These are phyloP conservation scores for Rhizoglyphus robini DNA, from an alignment of 1,140 invertebrate species.

Conservation along the genomic window DNA sequence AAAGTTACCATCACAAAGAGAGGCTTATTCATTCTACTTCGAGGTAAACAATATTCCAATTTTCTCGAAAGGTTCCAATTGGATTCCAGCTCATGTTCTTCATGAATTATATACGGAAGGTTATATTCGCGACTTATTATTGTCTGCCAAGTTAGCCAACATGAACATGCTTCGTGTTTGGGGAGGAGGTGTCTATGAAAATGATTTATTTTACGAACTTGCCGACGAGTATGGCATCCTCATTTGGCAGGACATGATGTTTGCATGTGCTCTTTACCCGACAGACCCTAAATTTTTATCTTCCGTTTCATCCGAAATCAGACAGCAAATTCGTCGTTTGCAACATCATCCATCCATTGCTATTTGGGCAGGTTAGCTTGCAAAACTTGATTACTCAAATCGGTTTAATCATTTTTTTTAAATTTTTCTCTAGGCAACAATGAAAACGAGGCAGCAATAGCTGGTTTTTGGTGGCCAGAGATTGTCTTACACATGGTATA, in stretches of 20 bases:
- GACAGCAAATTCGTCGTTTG: conserved; percentile 64
- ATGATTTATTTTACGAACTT: conserved; percentile 76
- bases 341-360: conserved; percentile 77
- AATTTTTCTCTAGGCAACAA: too few species aligned
- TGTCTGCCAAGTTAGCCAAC: conserved; percentile 56
- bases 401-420: too few species aligned
- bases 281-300: conserved; percentile 51
- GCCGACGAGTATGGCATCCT: conserved; percentile 35
- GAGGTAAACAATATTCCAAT: conserved; percentile 69
- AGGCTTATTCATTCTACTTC: conserved; percentile 74
- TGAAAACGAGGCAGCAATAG: conserved; percentile 85
- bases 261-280: conserved; percentile 92
- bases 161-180: conserved; percentile 93
- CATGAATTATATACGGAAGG: conserved; percentile 52
- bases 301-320: conserved; percentile 59
- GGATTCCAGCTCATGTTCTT: conserved; percentile 77
- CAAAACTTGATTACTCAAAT: conserved; percentile 35
- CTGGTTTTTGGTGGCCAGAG: conserved; percentile 54
- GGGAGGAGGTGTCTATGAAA: conserved; percentile 91
- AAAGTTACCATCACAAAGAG: neutral
- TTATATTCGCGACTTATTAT: conserved; percentile 44
- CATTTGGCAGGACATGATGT: conserved; percentile 69
- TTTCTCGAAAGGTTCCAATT: conserved; percentile 94
- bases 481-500: conserved; percentile 3
- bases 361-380: conserved; percentile 37